phyloP scores from a whole-genome alignment of 2,888 invertebrate genomes.

The Papilio gigon region DNA sequence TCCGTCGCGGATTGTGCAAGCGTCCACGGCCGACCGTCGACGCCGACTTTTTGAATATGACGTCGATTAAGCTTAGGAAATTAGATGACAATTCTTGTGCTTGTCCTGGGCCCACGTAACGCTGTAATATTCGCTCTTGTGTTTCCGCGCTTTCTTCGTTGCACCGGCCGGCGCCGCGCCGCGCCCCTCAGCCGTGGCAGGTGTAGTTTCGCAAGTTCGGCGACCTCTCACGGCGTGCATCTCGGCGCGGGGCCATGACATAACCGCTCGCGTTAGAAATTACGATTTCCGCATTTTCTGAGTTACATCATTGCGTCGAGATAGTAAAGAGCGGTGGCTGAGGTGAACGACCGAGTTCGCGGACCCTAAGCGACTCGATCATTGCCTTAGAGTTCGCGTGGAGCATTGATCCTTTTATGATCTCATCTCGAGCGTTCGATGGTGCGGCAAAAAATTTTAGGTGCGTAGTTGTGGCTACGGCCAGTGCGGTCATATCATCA shows the following conservation, averaged over 20 bases:
- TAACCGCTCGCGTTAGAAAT: constrained; percentile 72
- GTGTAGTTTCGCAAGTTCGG: constrained; percentile 79
- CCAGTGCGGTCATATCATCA: constrained; percentile 29
- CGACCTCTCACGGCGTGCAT: constrained; percentile 68
- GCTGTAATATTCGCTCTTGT: constrained; percentile 49
- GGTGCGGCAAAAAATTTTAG: constrained; percentile 49
- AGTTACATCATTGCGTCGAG: constrained; percentile 72
- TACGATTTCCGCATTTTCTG: constrained; percentile 79
- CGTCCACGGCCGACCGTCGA: constrained; percentile 51
- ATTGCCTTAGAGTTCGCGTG: constrained; percentile 69
- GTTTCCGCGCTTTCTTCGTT: constrained; percentile 72
- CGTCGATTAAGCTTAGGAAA: constrained; percentile 62
- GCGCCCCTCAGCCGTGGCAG: constrained; percentile 68
- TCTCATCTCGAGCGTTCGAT: constrained; percentile 67
- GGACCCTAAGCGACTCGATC: constrained; percentile 66
- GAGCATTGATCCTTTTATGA: constrained; percentile 80
- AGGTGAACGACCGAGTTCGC: constrained; percentile 70
- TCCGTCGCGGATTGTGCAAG: constrained; percentile 76
- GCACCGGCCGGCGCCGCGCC: constrained; percentile 62
- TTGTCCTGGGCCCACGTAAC: constrained; percentile 46
- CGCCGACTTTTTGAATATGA: constrained; percentile 62
- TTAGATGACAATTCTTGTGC: constrained; percentile 51
- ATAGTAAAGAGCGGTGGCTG: constrained; percentile 59
- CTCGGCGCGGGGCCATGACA: constrained; percentile 70
- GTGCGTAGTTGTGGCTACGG: constrained; percentile 39